Evolutionary conservation across 2,888 invertebrate species (phyloP), one percentile per base, ranked within the genome.

Genomic region (Penaeus monodon): DNA sequence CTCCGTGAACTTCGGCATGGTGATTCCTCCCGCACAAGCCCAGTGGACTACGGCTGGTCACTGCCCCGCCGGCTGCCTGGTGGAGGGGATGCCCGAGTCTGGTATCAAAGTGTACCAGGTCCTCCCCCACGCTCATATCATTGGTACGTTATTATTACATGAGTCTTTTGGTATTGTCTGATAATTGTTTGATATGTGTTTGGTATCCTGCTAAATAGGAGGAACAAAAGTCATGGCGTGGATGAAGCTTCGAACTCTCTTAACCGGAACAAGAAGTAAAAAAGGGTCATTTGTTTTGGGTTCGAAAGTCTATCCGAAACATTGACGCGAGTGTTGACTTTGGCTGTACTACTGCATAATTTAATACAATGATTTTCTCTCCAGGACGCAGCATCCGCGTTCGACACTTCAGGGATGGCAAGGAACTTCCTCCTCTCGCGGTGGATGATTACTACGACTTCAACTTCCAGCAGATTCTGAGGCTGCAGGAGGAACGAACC

Each of bases 401-500:
- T 84, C 94, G 96, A 84, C 97, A 97, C 91, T 94, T 97, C 82
- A 93, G 97, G 78, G 94, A 95, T 44, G 96, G 95, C 70, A 94
- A 95, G 90, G 97, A 97, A 92, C 92, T 97, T 81, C 94, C 95
- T 27, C 68, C 81, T 17, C 27, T 81, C 49, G 3, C 49, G 6
- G 92, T 95, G 93, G 97, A 97, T 92, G 95, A 96, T 90, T 95
- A 95, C 88, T 97, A 96, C 91, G 97, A 97, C 91, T 96, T 95
- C 86, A 95, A 96, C 90, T 97, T 96, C 91, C 97, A 97, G 91
- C 96, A 97, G 92, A 70, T 29, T 17, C 95, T 96, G 4, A 94
- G 96, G 49, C 94, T 95, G 8, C 93, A 97, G 66, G 94, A 94
- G 17, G 95, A 95, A 74, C 96, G 96, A 90, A 94, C 94, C 70